Evolutionary conservation across 2,113 vertebrate species (phyloP), one percentile per base, ranked within the genome.

Genomic region (Rhizomys pruinosus): DNA sequence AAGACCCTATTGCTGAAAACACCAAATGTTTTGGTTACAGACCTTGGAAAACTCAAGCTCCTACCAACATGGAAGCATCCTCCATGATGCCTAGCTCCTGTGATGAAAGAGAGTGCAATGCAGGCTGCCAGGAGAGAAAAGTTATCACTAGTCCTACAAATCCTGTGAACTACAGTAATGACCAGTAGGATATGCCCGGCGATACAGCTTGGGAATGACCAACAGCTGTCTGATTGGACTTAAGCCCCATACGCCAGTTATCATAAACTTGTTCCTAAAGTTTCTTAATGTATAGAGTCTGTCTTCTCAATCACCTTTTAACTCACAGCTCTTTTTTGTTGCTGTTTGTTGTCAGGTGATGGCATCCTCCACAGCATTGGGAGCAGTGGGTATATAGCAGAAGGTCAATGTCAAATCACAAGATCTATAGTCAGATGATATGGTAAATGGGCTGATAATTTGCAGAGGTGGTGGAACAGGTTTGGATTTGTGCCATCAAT

Each of bases 291-390:
- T 34, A 16, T 32, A 81, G 55, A 69, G 1, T 7, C 4, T 68
- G 86, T 59, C 69, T 89, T 92, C 77, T 23, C 63, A 72, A 23
- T 90, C 42, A 37, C 63, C 91, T 66, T 79, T 55, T 25, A 88
- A 61, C 19, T 37, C 42, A n/a, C 0, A 1, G 32, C 29, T 42
- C 15, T 69, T 11, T n/a, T 27, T 69, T 55, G 34, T 25, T 55
- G 34, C 10, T 37, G 23, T 25, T n/a, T 52, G 20, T 16, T 52
- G 52, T 85, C 57, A 52, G 7, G 13, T 13, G 7, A 27, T 7
- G 22, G 5, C 32, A 87, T 68, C 59, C 29, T 34, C n/a, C 34
- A 55, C 29, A 59, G 7, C 7, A 27, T 64, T 15, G 15, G 37
- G 34, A 27, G 7, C 73, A 39, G 29, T 34, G 63, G 27, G 16